Evolutionary conservation across 2,797 vertebrate genomes (phyloP), one percentile per base, ranked within the genome.

Genomic region (Molossus alvarezi): DNA sequence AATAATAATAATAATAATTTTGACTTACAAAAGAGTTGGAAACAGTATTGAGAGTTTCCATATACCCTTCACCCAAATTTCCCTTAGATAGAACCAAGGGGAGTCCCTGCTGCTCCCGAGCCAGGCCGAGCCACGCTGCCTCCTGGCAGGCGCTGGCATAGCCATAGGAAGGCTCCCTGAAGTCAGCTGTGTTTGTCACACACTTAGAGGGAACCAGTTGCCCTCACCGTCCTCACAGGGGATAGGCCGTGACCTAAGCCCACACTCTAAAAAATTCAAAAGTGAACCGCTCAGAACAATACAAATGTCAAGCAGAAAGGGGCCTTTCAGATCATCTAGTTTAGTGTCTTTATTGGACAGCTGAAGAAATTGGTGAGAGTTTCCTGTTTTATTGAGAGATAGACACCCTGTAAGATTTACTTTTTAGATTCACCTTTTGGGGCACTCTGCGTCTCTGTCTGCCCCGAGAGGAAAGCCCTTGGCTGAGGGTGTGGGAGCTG

Each of bases 371-470:
- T 48, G 48, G 58, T 53, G 29, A 91, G 17, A 25, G 76, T 57
- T 29, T 57, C 20, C 57, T 90, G 9, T 72, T 76, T 67, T 51
- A 53, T 3, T 90, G 76, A 88, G 71, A 72, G 65, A 53, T 9
- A 51, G 29, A 57, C 0, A 18, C 33, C 55, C 86, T 57, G 64
- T 65, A 83, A 80, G 21, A 75, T 58, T 57, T 67, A 55, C 69
- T 14, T 86, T 83, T 86, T 27, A 82, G 51, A 57, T 60, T 77
- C 37, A 83, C 60, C 65, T 71, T 2, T 2, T 1, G 10, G 15
- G 67, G 55, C 41, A 65, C 51, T 93, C 57, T 14, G 45, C 73
- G 71, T 92, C 60, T 97, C 51, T 76, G 62, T 25, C n/a, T 64
- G 62, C 11, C 45, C 29, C 6, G 17, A 76, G 5, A 53, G 79